Evolutionary conservation across 2,888 invertebrate species (phyloP).

Genomic region (Troides helena): DNA sequence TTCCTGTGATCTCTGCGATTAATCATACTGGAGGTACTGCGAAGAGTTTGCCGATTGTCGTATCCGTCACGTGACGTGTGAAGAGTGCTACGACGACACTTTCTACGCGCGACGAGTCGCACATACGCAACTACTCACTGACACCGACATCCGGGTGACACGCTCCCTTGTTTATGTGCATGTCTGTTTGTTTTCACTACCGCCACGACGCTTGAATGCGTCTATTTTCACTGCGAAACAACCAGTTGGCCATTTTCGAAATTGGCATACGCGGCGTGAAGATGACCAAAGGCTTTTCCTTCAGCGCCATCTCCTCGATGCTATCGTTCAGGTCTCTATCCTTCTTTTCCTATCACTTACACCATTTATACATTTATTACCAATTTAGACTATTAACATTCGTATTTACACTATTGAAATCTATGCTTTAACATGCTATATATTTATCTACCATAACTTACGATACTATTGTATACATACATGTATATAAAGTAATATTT

Average conservation of each 20-base stretch:
- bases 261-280: background rate
- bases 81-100: conserved; percentile 42
- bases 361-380: too few species aligned
- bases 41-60: conserved; percentile 13
- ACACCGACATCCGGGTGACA: conserved; percentile 46
- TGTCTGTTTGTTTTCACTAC: conserved; percentile 42
- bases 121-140: conserved; percentile 54
- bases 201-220: conserved; percentile 30
- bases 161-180: conserved; percentile 39
- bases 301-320: too few species aligned
- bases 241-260: conserved; percentile 17
- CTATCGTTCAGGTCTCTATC: too few species aligned
- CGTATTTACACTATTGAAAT: too few species aligned
- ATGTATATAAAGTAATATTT: too few species aligned
- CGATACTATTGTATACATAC: too few species aligned
- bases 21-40: too few species aligned
- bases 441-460: too few species aligned
- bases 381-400: too few species aligned
- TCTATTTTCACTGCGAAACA: conserved; percentile 33
- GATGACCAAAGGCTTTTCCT: background rate
- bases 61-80: conserved; percentile 32
- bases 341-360: too few species aligned
- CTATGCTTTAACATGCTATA: too few species aligned
- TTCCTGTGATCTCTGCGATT: too few species aligned
- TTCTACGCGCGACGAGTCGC: conserved; percentile 54